Evolutionary conservation across 2,888 invertebrate species (phyloP), one percentile per base, ranked within the genome.

Genomic region (Micoletzkya japonica): DNA sequence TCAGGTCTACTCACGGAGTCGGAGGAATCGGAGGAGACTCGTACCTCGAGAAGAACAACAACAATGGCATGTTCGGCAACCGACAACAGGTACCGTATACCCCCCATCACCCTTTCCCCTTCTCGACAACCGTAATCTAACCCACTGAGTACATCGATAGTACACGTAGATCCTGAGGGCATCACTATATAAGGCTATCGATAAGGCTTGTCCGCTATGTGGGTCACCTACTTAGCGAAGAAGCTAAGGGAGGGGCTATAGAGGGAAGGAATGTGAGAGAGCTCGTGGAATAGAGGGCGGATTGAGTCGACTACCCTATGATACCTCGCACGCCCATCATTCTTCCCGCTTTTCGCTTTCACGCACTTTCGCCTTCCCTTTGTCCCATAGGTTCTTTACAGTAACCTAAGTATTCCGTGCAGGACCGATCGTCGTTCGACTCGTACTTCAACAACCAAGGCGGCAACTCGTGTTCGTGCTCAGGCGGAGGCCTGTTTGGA

Each of bases 11-110:
- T 20, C 73, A 77, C 72, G 81, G 81, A 37, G 81, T 81, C 63
- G 81, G 81, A n/a, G 81, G 81, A 44, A 76, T 81, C 72, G 77
- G 81, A 30, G 76, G 77, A 2, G 81, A 81, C 67, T 73, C 71
- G 54, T 78, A 74, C 52, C 73, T 76, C 71, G 36, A 52, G 50
- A 52, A 64, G 52, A 64, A 64, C 20, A 64, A 79, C 70, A 79
- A 79, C 30, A 76, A 77, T 26, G 72, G 76, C 36, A 75, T 78
- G 36, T 79, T 80, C 37, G 75, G 70, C 63, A 77, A 72, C 74
- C 74, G 77, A 75, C 75, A 77, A 64, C 73, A 79, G 71, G 81
- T 81, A 64, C 44, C 10, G 20, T n/a, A 44, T 56, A 56, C n/a
- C n/a, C n/a, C 20, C 44, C 44, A 20, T 44, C 44, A 44, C 44